These are phyloP conservation scores for Drosophila kanekoi DNA, from an alignment of 2,888 invertebrate genomes.

Conservation along the genomic window DNA sequence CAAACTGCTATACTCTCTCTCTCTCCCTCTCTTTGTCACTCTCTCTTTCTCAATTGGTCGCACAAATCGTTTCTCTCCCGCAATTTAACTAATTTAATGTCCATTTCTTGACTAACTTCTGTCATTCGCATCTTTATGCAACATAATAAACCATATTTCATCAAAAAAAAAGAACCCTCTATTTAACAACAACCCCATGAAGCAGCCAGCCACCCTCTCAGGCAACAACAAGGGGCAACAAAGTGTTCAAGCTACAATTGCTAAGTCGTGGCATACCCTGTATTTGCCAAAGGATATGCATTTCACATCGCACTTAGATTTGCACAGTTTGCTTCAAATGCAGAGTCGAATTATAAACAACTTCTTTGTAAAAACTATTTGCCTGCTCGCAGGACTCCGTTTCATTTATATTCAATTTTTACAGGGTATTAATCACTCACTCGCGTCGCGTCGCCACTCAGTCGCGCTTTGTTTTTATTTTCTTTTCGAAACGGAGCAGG, in stretches of 20 bases:
- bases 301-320: neutral
- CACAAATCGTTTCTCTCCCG: slow-evolving; percentile 44
- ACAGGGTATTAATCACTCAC: slow-evolving; percentile 64
- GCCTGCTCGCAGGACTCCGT: no score
- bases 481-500: slow-evolving; percentile 52
- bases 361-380: no score
- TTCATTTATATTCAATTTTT: slow-evolving; percentile 1
- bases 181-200: slow-evolving; percentile 34
- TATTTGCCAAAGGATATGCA: neutral
- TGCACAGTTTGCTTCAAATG: no score
- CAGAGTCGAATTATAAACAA: no score
- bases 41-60: slow-evolving; percentile 7
- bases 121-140: slow-evolving; percentile 58
- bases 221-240: neutral
- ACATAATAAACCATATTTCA: slow-evolving; percentile 72
- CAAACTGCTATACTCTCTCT: slow-evolving; percentile 37
- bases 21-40: neutral
- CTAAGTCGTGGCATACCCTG: slow-evolving; percentile 27
- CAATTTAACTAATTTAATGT: slow-evolving; percentile 64
- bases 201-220: slow-evolving; percentile 42
- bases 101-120: slow-evolving; percentile 60
- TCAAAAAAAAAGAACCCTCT: slow-evolving; percentile 58
- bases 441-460: slow-evolving; percentile 72
- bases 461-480: slow-evolving; percentile 63
- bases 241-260: neutral